Conservation (phyloP, 2,113 vertebrate genomes). For the Tinamus guttatus region DNA sequence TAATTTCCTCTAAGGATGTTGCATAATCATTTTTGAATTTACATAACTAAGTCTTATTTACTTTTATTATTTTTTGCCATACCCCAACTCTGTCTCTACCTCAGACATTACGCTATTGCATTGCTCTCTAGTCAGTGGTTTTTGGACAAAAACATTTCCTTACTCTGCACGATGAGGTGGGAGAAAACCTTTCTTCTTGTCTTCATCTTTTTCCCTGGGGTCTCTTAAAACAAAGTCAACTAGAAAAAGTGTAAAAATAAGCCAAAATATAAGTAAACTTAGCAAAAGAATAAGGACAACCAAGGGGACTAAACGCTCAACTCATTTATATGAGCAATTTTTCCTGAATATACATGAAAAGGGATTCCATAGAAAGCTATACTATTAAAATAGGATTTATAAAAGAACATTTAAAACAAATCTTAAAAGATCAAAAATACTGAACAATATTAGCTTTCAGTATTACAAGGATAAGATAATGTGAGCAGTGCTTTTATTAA, state of each 20-base stretch:
- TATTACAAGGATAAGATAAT: not conserved
- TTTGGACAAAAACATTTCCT: slow-evolving; percentile 28
- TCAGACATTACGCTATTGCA: not conserved
- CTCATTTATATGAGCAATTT: not conserved
- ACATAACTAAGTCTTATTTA: not conserved
- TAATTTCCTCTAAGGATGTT: not conserved
- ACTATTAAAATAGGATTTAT: not conserved
- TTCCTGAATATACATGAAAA: not conserved
- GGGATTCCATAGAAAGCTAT: not conserved
- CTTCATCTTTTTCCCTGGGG: slow-evolving; percentile 75
- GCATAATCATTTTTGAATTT: not conserved
- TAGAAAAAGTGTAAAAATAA: slow-evolving; percentile 62
- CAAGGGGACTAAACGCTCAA: not conserved
- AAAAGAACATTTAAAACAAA: not conserved
- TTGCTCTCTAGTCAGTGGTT: not conserved
- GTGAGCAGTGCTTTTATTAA: not conserved
- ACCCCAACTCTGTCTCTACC: not conserved
- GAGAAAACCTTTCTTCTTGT: slow-evolving; percentile 54
- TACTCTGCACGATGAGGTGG: slow-evolving; percentile 87
- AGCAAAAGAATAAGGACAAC: not conserved
- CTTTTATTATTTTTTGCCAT: not conserved
- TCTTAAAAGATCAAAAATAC: not conserved
- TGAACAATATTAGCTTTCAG: not conserved
- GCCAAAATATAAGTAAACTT: not conserved
- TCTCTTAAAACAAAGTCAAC: slow-evolving; percentile 87